A percentile compares a stretch with the other conserved stretches of the same genome.
Evolutionary conservation across 2,888 invertebrate genomes (phyloP).

Genomic region (Smittia aterrima): DNA sequence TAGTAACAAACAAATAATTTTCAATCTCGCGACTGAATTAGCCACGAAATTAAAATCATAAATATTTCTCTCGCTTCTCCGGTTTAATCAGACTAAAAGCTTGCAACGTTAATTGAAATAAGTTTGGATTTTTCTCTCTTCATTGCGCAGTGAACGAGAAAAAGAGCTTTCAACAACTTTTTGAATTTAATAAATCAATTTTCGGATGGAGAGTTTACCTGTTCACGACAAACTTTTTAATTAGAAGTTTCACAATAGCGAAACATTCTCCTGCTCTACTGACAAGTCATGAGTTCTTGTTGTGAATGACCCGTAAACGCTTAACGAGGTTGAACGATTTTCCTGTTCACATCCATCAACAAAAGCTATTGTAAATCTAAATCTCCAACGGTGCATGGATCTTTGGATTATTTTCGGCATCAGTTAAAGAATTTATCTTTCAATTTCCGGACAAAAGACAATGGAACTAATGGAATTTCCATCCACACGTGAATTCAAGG

Average conservation of each 20-base stretch:
- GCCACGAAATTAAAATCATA: background rate
- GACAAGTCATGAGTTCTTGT: no score
- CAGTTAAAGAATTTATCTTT: conserved; percentile 31
- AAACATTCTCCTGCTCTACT: no score
- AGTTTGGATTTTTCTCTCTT: background rate
- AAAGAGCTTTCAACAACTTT: background rate
- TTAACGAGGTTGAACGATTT: no score
- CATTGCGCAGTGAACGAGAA: background rate
- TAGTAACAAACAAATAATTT: no score
- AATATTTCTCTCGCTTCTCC: background rate
- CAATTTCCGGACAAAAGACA: conserved; percentile 25
- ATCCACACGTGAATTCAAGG: background rate
- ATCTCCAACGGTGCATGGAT: no score
- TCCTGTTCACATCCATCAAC: no score
- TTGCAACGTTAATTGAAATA: background rate
- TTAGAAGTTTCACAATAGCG: background rate
- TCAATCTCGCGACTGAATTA: background rate
- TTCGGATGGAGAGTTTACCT: background rate
- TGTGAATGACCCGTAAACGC: no score
- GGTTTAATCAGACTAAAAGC: conserved; percentile 7
- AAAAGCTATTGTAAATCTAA: no score
- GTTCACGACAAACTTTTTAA: background rate
- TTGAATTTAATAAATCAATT: background rate
- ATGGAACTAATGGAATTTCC: background rate
- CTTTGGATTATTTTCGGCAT: background rate